These are phyloP conservation scores for Tragelaphus scriptus DNA, from an alignment of 2,113 vertebrate genomes.

Conservation along the genomic window DNA sequence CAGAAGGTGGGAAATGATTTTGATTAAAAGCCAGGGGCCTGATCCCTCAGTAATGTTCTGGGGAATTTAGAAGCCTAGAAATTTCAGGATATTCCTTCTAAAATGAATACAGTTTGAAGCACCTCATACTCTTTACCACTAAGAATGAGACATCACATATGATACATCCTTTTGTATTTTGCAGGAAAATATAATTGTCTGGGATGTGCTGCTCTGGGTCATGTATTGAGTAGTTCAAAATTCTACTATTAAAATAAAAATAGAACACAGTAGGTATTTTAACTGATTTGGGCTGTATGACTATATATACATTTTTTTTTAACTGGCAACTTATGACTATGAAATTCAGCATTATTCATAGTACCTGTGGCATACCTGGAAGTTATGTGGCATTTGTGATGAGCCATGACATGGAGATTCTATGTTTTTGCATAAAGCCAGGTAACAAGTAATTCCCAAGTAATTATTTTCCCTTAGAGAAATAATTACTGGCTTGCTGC, in stretches of 20 bases:
- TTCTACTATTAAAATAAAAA: background rate
- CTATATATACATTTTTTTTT: background rate
- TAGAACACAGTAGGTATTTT: background rate
- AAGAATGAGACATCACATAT: background rate
- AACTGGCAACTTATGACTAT: background rate
- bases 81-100: background rate
- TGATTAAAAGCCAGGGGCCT: background rate
- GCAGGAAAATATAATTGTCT: background rate
- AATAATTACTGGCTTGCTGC: background rate
- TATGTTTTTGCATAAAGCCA: background rate
- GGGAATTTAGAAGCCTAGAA: background rate
- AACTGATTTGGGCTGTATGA: background rate
- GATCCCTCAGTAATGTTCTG: background rate
- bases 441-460: background rate
- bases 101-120: conserved; percentile 2
- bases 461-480: background rate
- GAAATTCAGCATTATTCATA: background rate
- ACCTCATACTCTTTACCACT: background rate
- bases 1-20: background rate
- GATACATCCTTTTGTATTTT: background rate
- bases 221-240: background rate
- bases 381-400: background rate
- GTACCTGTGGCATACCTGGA: background rate
- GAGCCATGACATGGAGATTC: background rate
- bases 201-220: background rate